Percentiles rank a stretch among this genome's conserved stretches.
phyloP scores from a whole-genome alignment of 1,140 invertebrate species.

The Hydropsyche tenuis region DNA sequence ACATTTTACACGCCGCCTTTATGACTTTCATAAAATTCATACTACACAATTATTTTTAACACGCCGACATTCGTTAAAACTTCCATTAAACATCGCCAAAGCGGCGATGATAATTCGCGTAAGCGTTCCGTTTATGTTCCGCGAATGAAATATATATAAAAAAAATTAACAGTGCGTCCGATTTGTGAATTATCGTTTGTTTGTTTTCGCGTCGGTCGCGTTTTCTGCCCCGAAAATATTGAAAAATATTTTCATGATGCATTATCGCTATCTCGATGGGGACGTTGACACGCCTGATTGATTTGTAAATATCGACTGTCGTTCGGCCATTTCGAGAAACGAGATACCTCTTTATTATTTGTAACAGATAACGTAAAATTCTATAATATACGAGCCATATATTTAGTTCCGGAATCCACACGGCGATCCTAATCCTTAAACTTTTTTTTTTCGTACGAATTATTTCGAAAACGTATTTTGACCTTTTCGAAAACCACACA shows the following conservation, averaged over 20 bases:
- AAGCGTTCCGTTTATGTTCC: too few relatives aligned
- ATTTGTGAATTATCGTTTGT: too few relatives aligned
- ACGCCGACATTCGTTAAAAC: not conserved
- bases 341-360: slow-evolving; percentile 19
- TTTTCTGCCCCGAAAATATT: too few relatives aligned
- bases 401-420: not conserved
- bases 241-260: slow-evolving; percentile 11
- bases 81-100: too few relatives aligned
- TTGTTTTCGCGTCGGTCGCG: too few relatives aligned
- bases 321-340: slow-evolving; percentile 22
- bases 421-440: not conserved
- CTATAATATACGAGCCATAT: not conserved
- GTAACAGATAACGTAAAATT: slow-evolving; percentile 27
- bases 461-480: not conserved
- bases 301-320: slow-evolving; percentile 40
- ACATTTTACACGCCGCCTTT: not conserved
- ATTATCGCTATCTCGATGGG: slow-evolving; percentile 31
- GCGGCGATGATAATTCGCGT: too few relatives aligned
- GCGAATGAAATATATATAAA: too few relatives aligned
- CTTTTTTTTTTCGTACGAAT: not conserved
- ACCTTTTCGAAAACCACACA: not conserved
- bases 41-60: slow-evolving; percentile 1
- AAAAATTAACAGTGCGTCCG: too few relatives aligned
- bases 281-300: slow-evolving; percentile 33
- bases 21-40: not conserved